Evolutionary conservation across 2,113 vertebrate species (phyloP).

Genomic region (Nicator chloris): DNA sequence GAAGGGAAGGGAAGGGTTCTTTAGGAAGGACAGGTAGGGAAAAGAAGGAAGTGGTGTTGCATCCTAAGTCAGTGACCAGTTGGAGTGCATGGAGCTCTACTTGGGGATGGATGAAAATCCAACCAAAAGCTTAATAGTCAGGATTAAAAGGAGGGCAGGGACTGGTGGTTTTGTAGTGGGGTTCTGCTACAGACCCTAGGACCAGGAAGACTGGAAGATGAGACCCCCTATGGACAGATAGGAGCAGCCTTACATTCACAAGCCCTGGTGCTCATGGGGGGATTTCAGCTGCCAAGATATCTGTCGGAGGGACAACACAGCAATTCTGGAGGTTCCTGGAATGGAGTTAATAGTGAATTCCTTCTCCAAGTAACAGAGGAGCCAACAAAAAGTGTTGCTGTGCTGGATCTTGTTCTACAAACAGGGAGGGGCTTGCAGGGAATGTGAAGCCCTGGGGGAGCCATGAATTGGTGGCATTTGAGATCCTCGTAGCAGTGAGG

Average conservation of each 20-base stretch:
- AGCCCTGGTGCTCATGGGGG: background rate
- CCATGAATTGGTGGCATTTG: background rate
- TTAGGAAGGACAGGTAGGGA: background rate
- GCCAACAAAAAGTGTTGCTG: background rate
- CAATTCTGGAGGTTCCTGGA: background rate
- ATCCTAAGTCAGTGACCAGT: background rate
- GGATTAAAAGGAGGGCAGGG: background rate
- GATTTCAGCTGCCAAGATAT: background rate
- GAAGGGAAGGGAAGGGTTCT: background rate
- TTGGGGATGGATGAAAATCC: background rate
- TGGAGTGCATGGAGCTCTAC: background rate
- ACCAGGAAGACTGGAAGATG: background rate
- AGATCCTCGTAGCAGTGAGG: background rate
- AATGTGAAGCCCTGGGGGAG: background rate
- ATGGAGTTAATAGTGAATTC: background rate
- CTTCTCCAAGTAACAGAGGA: background rate
- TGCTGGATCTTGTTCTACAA: background rate
- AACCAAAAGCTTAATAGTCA: background rate
- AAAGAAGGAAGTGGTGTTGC: background rate
- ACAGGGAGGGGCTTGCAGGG: background rate
- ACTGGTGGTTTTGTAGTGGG: background rate
- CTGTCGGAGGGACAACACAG: background rate
- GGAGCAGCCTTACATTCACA: background rate
- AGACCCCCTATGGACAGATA: background rate
- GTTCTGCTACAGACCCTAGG: background rate